Evolutionary conservation across 2,888 invertebrate species (phyloP), one percentile per base, ranked within the genome.

Genomic region (Hymenopus coronatus): DNA sequence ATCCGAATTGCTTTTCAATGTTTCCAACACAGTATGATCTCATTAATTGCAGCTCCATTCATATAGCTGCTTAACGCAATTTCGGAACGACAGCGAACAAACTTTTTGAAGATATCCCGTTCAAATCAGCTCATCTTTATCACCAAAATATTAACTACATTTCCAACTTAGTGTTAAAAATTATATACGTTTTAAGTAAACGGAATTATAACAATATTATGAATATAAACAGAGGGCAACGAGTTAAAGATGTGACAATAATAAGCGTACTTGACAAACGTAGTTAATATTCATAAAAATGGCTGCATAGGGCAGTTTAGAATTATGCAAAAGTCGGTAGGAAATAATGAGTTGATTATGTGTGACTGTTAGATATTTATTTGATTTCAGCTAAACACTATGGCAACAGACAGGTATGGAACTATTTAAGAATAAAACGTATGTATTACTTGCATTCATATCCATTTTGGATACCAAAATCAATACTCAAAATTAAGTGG

Each of bases 401-500:
- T 89, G 89, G 30, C 88, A 83, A 85, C 89, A 27, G 89, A 89
- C 86, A 89, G 89, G 89, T 89, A 89, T 70, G 46, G 15, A 70
- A 20, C n/a, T 30, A 20, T 81, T 33, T 70, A 83, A 85, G 27
- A 85, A n/a, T 70, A n/a, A 25, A 30, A 25, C 33, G 15, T n/a
- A 83, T n/a, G 28, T n/a, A 25, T 28, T 83, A 25, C 9, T 27
- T 28, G 15, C 84, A 83, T 83, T 85, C 14, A 82, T 87, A 25
- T 82, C 25, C 27, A 83, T 70, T 82, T 28, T 15, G 28, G 54
- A 84, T 85, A 28, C 81, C 83, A 90, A 90, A 90, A 90, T 90
- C 90, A 89, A 90, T 90, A 90, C 89, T 89, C 83, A 90, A 89
- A 89, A 88, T 90, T 87, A 89, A 85, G 88, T 88, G 89, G 89